A percentile compares a stretch with the other conserved stretches of the same genome.
phyloP scores from a whole-genome alignment of 2,888 invertebrate species.

The Pyrrhia umbra region DNA sequence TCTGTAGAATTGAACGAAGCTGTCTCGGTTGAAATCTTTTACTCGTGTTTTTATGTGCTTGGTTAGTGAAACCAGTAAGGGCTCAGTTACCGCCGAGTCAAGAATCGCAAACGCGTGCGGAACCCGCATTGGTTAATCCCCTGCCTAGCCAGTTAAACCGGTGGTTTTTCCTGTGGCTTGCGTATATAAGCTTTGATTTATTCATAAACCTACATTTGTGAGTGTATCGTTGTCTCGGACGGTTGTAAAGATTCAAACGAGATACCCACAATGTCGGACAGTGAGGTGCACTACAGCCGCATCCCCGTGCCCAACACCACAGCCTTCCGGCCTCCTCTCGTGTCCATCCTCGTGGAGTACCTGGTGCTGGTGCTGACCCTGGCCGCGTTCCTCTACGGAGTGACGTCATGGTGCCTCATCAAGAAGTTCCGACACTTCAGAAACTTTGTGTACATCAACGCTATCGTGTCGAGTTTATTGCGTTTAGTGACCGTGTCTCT shows the following conservation, averaged over 20 bases:
- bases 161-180: constrained; percentile 37
- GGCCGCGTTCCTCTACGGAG: constrained; percentile 36
- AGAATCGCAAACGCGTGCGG: constrained; percentile 5
- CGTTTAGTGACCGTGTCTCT: constrained; percentile 35
- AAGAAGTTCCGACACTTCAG: constrained; percentile 44
- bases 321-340: constrained; percentile 37
- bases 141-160: constrained; percentile 2
- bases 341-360: constrained; percentile 35
- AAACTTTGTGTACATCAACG: constrained; percentile 42
- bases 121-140: constrained; percentile 30
- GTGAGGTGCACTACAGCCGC: constrained; percentile 46
- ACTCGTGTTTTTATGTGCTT: not conserved
- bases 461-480: constrained; percentile 31
- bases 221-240: constrained; percentile 28
- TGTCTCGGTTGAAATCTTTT: no score
- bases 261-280: constrained; percentile 28
- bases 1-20: no score
- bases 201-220: constrained; percentile 31
- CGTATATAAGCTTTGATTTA: constrained; percentile 28
- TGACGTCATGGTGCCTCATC: constrained; percentile 33
- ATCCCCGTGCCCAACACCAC: constrained; percentile 40
- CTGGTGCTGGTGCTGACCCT: constrained; percentile 34
- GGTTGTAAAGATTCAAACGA: constrained; percentile 10
- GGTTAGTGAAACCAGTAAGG: not conserved
- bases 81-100: not conserved